Evolutionary conservation across 2,113 vertebrate genomes (phyloP), one percentile per base, ranked within the genome.

Genomic region (Engystomops pustulosus): DNA sequence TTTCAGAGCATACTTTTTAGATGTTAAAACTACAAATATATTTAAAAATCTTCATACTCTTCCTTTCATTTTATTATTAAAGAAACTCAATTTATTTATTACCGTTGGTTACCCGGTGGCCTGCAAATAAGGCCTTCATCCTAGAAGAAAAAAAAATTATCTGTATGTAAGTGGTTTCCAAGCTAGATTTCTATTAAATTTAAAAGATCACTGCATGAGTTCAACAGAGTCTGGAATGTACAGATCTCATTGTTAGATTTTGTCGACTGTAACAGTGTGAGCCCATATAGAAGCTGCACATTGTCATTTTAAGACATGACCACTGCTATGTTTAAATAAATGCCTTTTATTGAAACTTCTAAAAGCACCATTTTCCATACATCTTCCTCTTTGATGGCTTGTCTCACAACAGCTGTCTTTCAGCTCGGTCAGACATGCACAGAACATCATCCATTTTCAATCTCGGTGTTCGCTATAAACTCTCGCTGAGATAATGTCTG

Each of bases 401-500:
- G 51, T 82, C 51, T 58, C 34, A 49, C 62, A 67, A 49, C 41
- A 80, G 78, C 78, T 47, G 36, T 80, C 67, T 71, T 81, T 70
- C 41, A 81, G 65, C 67, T 53, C 34, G 15, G 51, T 11, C 68
- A 72, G 51, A 70, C 68, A 60, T 30, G 49, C 68, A 32, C 12
- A 49, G 45, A 70, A 70, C 30, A 70, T 81, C 79, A 25, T 25
- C 44, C 45, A 27, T 70, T 53, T 81, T 23, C 32, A 70, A 69
- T 70, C 79, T 70, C 65, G 6, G 30, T 38, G 60, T 69, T 69
- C 20, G 62, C 65, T 70, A 70, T 81, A 81, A 81, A 81, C 79
- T 81, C 65, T 53, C 18, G 12, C 79, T 70, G 79, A 32, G 79
- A 81, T 81, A 72, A 72, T 82, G 72, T 58, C 80, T 55, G 79